These are phyloP conservation scores for Mergus octosetaceus DNA, from an alignment of 2,797 vertebrate species.

Conservation along the genomic window DNA sequence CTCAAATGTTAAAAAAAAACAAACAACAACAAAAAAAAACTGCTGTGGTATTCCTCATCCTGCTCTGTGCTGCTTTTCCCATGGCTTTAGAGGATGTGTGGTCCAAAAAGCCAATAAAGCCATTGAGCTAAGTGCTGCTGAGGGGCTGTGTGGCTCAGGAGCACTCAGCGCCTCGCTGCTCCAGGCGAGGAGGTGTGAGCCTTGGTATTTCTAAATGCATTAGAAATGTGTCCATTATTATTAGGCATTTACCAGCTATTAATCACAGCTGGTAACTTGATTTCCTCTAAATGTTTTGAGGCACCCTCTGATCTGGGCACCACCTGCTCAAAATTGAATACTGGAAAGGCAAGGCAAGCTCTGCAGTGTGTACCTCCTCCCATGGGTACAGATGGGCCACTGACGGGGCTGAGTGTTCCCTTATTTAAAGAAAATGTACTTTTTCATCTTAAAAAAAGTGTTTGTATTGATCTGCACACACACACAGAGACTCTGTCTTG, in stretches of 20 bases:
- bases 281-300: neutral
- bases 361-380: rapidly evolving
- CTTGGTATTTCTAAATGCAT: neutral
- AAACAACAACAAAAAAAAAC: no score
- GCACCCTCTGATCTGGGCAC: neutral
- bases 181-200: neutral
- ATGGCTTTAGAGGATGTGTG: neutral
- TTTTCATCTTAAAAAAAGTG: neutral
- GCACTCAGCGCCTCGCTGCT: neutral
- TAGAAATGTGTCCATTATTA: neutral
- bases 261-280: slow-evolving; percentile 4
- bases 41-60: neutral
- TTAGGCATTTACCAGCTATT: slow-evolving; percentile 10
- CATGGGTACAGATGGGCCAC: rapidly evolving
- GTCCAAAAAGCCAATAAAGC: neutral
- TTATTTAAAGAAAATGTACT: neutral
- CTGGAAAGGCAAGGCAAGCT: neutral
- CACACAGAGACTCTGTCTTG: neutral
- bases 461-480: neutral
- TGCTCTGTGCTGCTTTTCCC: neutral
- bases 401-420: neutral
- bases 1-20: neutral
- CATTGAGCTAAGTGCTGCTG: neutral
- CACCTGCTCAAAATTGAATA: neutral
- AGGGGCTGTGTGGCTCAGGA: neutral